Base-by-base conservation (phyloP, 2,888 invertebrate genomes). In the Lithophane ornitopus region DNA sequence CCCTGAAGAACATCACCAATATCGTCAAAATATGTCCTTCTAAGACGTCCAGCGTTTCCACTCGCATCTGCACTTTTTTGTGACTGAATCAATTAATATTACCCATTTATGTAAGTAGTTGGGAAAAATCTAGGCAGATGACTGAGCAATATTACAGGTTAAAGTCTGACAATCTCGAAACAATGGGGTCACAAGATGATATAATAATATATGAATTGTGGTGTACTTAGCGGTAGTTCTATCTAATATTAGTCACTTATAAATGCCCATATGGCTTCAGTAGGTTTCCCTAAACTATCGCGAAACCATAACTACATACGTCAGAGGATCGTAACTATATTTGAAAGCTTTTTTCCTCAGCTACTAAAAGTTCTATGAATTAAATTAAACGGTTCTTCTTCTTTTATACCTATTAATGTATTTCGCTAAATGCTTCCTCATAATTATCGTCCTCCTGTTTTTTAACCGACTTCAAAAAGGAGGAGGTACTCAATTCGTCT, bases 261-360 rank as follows among this genome's bases (percentile, higher is more conserved):
- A 46, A 44, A 63, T 39, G 34, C 2, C 56, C 56, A 63, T 74
- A 65, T 75, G 63, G 56, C 14, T 16, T n/a, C 65, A 28, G n/a
- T 59, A 44, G 26, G 54, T 80, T 75, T 79, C 76, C 79, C 75
- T 68, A 56, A 80, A 54, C 4, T 41, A 80, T 79, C 75, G 2
- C 68, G 0, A 34, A 80, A 65, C 75, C 75, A 80, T 78, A 54
- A 41, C 9, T 16, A 2, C 28, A 26, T 44, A 69, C 79, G 79
- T 79, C 79, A 80, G 16, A n/a, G 44, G 19, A n/a, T 63, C 28
- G 26, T 22, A 34, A 34, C 34, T 34, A 14, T n/a, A 39, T 54
- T 54, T 26, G 46, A 9, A 6, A 12, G 12, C 14, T 12, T 44
- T 72, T 70, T 79, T 73, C 67, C 80, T 79, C 39, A 56, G 67